Evolutionary conservation across 2,797 vertebrate species (phyloP), one percentile per base, ranked within the genome.

Genomic region (Phrynocephalus vlangalii): DNA sequence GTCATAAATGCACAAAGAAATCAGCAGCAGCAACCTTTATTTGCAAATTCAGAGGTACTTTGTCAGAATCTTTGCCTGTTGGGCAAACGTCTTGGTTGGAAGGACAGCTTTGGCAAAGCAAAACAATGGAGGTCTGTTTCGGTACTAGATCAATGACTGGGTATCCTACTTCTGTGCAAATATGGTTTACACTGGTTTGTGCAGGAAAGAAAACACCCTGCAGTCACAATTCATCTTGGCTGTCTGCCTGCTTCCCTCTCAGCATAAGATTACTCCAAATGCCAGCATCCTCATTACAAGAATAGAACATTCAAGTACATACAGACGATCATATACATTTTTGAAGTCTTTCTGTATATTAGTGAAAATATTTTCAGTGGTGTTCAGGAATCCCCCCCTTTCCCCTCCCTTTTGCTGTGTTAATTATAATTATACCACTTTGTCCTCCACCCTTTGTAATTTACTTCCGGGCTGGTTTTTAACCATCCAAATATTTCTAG

Each of bases 401-500:
- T 88, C 75, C 81, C 44, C 2, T 77, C 81, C 44, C 2, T 77
- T 91, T 68, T 68, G 18, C 50, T 60, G 70, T 86, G 5, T 79
- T 77, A 77, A 71, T 82, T 52, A 82, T 79, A 82, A 1, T 26
- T 73, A 89, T 11, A 33, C 15, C 2, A 26, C 48, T 24, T 72
- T 63, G 60, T 63, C 26, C 63, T 89, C 60, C 38, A 85, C 9
- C 1, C 0, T 16, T 56, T 86, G 48, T 83, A 78, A 87, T 80
- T 75, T 80, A 75, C 52, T 68, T 84, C 38, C 13, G 56, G 63
- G 72, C 82, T 88, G 0, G 0, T 78, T 92, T 75, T 30, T 79
- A 63, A 90, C 66, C 28, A 79, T 92, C 60, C n/a, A 44, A 80
- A 4, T 88, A 70, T 84, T 92, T 91, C 78, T 89, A 30, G 30